Evolutionary conservation across 2,888 invertebrate genomes (phyloP).

Genomic region (Eremobia ochroleuca): DNA sequence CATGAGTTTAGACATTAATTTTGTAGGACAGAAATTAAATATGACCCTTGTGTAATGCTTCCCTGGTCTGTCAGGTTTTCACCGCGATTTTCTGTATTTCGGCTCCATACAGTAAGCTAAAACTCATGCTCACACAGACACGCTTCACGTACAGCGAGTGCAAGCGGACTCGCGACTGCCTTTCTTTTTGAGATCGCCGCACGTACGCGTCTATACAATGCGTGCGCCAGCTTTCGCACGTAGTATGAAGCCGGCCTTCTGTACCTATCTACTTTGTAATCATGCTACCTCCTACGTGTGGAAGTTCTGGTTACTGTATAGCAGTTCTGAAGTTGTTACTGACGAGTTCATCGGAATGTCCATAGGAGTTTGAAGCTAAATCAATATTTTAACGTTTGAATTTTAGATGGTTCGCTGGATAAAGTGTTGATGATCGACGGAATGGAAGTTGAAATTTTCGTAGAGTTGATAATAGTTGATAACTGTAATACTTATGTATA

Average conservation of each 20-base stretch:
- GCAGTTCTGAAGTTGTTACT: conserved; percentile 49
- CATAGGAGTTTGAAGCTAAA: conserved; percentile 39
- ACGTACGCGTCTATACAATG: background rate
- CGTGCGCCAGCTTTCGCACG: background rate
- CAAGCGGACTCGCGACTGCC: background rate
- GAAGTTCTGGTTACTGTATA: conserved; percentile 39
- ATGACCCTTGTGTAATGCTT: too few relatives aligned
- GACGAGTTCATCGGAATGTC: conserved; percentile 22
- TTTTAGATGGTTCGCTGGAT: background rate
- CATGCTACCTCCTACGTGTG: conserved; percentile 16
- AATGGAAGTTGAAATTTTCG: background rate
- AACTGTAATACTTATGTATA: too few relatives aligned
- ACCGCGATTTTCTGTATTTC: too few relatives aligned
- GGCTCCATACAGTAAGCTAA: too few relatives aligned
- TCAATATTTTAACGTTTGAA: conserved; percentile 38
- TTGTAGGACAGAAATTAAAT: too few relatives aligned
- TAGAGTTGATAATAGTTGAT: background rate
- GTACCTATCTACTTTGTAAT: too few relatives aligned
- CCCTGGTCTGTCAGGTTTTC: too few relatives aligned
- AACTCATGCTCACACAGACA: background rate
- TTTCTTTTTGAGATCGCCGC: background rate
- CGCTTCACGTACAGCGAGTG: background rate
- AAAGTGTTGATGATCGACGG: background rate
- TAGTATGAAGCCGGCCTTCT: background rate
- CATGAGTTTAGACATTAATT: too few relatives aligned